Conservation (phyloP, 1,140 invertebrate species). For the Asbolus verrucosus region DNA sequence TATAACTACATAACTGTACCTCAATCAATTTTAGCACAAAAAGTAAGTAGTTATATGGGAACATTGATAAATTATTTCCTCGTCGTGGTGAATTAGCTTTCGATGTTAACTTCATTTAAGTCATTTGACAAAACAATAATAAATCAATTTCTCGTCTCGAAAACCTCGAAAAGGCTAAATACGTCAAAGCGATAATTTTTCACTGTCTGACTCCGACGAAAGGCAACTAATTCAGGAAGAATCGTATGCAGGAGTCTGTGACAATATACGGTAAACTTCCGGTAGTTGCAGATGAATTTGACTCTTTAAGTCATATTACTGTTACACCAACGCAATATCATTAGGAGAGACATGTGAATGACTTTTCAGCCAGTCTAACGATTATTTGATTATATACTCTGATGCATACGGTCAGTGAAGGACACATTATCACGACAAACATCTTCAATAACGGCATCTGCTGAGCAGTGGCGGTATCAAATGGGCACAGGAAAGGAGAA, state of each 20-base stretch:
- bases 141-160: slow-evolving; percentile 7
- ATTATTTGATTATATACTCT: slow-evolving; percentile 28
- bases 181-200: slow-evolving; percentile 1
- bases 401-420: slow-evolving; percentile 31
- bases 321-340: slow-evolving; percentile 30
- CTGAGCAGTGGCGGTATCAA: no score
- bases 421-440: slow-evolving; percentile 17
- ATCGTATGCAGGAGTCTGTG: slow-evolving; percentile 36
- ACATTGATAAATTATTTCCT: background rate
- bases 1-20: no score
- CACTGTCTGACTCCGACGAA: background rate
- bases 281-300: slow-evolving; percentile 20
- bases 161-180: slow-evolving; percentile 2
- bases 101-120: background rate
- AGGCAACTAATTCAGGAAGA: slow-evolving; percentile 14
- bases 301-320: slow-evolving; percentile 33
- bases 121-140: background rate
- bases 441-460: slow-evolving; percentile 15
- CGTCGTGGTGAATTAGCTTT: no score
- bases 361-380: slow-evolving; percentile 23
- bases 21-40: no score
- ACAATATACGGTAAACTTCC: slow-evolving; percentile 33
- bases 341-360: slow-evolving; percentile 28
- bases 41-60: no score
- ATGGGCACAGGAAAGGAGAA: no score